phyloP scores from a whole-genome alignment of 2,888 invertebrate genomes.

The Gymnosoma rotundatum region DNA sequence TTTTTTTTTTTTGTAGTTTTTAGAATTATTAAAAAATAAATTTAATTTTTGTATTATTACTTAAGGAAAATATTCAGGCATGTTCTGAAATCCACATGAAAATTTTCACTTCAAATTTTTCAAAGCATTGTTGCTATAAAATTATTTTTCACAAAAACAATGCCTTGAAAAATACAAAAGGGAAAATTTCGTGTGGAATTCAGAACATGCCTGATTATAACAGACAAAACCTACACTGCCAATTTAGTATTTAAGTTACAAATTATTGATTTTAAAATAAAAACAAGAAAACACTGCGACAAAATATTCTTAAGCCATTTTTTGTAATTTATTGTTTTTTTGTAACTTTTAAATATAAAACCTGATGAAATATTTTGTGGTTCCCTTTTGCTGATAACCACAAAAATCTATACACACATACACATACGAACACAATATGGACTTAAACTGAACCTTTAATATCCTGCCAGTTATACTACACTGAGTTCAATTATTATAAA shows the following conservation, averaged over 20 bases:
- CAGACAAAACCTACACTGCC: slow-evolving; percentile 54
- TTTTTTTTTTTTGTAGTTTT: no score
- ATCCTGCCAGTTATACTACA: background rate
- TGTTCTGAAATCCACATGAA: no score
- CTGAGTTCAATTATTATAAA: no score
- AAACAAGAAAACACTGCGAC: background rate
- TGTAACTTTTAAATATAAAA: background rate
- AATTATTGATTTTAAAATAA: background rate
- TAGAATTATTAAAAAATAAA: no score
- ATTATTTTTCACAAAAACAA: no score
- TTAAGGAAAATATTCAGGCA: no score
- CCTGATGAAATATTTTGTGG: slow-evolving; percentile 3
- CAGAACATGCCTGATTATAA: no score
- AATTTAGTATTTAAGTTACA: slow-evolving; percentile 54
- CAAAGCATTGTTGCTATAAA: no score
- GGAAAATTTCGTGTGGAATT: no score
- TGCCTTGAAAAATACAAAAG: no score
- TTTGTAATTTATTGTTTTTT: slow-evolving; percentile 3
- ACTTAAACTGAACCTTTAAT: background rate
- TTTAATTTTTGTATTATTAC: background rate
- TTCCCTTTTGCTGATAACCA: background rate
- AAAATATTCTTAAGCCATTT: slow-evolving; percentile 14
- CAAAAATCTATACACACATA: background rate
- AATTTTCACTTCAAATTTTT: no score
- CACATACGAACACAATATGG: background rate